Base-by-base conservation (phyloP, 1,140 invertebrate species). In the Zaprionus africanus region DNA sequence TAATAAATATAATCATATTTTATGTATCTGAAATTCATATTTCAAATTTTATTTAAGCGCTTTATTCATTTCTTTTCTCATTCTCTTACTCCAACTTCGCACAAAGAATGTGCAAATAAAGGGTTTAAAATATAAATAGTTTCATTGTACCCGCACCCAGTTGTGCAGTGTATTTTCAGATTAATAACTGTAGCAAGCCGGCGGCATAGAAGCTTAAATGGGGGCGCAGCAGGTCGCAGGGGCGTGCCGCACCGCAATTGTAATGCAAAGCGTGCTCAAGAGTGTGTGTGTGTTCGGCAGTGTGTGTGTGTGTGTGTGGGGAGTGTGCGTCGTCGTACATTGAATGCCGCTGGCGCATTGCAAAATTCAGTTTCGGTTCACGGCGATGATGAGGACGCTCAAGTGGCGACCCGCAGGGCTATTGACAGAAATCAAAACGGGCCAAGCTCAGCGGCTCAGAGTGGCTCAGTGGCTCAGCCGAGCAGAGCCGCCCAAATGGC, bases 351-450 rank as follows among this genome's bases (percentile, higher is more conserved):
- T 46, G 62, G 81, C 71, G 78, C 28, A 81, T 75, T 88, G 81
- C 85, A 79, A 87, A 88, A 90, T 87, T 87, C 75, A 84, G 84
- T 80, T 83, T 83, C 80, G 62, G 60, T 74, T 64, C 64, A 85
- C 71, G 82, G 38, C 78, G 59, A 68, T 74, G 78, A 71, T 68
- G 69, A 81, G 66, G 84, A 71, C 75, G 68, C 76, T 88, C 85
- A 90, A 88, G 85, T 90, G 86, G 65, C 84, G 67, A 71, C 81
- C 84, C 85, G 84, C 71, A 79, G 85, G 84, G 78, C 84, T 87
- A 90, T 87, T 90, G 84, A 87, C 84, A 73, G 85, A 87, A 87
- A 87, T 87, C 84, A 90, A 87, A 87, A 90, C 81, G 81, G 64
- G 15, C 75, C 59, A 75, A 64, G 74, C 34, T 61, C 60, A 41